phyloP scores from a whole-genome alignment of 2,888 invertebrate genomes.

The Hymenopus coronatus region DNA sequence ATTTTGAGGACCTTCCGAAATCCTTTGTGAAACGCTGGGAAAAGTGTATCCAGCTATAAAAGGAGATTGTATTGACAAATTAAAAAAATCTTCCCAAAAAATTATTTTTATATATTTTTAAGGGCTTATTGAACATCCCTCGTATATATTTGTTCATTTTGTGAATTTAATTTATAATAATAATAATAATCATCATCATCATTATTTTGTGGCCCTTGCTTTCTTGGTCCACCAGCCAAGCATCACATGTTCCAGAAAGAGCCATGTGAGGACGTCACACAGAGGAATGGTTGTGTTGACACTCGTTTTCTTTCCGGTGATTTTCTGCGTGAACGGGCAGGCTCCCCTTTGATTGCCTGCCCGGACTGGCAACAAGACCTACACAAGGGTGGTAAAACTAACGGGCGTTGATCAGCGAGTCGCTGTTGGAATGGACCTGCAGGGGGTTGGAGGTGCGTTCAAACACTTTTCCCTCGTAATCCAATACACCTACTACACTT shows the following conservation, averaged over 20 bases:
- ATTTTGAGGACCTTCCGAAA: too few species aligned
- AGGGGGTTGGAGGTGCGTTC: background rate
- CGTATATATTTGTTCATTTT: too few species aligned
- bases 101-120: too few species aligned
- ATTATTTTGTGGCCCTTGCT: too few species aligned
- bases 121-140: too few species aligned
- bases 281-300: background rate
- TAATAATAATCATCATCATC: too few species aligned
- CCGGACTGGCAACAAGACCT: background rate
- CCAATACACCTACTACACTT: background rate
- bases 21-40: too few species aligned
- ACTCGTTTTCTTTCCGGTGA: conserved; percentile 16
- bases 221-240: too few species aligned
- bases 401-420: background rate
- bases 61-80: too few species aligned
- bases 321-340: conserved; percentile 12
- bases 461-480: background rate
- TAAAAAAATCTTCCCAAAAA: too few species aligned
- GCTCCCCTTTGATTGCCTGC: background rate
- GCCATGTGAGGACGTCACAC: background rate
- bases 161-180: too few species aligned
- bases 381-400: background rate
- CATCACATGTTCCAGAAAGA: background rate
- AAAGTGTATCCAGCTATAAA: too few species aligned
- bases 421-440: background rate